phyloP scores from a whole-genome alignment of 1,140 invertebrate species.

The Phocides pigmalion region DNA sequence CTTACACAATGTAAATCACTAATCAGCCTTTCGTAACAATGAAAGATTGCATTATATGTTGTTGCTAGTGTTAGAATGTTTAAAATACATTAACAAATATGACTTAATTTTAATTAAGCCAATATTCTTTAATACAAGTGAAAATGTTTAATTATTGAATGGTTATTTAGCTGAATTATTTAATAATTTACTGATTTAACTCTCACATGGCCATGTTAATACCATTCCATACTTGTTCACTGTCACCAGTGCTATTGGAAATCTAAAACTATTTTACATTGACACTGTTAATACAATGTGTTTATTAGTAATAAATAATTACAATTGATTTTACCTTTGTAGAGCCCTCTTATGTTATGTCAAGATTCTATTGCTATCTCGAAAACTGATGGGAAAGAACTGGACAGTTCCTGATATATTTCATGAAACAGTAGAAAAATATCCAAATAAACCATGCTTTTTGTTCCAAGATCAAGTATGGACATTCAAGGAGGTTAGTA shows the following conservation, averaged over 20 bases:
- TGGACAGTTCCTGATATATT: conserved; percentile 90
- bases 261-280: too few species aligned
- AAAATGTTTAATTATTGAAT: too few species aligned
- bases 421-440: conserved; percentile 86
- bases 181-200: too few species aligned
- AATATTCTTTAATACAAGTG: too few species aligned
- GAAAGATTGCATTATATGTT: conserved; percentile 3
- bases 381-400: conserved; percentile 86
- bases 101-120: too few species aligned
- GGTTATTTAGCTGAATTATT: too few species aligned
- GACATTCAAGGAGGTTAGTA: conserved; percentile 89
- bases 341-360: conserved; percentile 88
- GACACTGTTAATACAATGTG: too few species aligned
- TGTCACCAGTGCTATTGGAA: too few species aligned
- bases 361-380: conserved; percentile 86
- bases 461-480: conserved; percentile 91
- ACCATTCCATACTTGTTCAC: too few species aligned
- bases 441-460: conserved; percentile 92
- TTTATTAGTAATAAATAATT: too few species aligned
- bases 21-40: neutral
- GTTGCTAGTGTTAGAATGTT: neutral
- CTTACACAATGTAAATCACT: conserved; percentile 1
- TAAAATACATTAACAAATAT: neutral
- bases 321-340: conserved; percentile 56
- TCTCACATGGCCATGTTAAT: too few species aligned